Evolutionary conservation across 2,797 vertebrate species (phyloP).

Genomic region (Crypturellus tataupa): DNA sequence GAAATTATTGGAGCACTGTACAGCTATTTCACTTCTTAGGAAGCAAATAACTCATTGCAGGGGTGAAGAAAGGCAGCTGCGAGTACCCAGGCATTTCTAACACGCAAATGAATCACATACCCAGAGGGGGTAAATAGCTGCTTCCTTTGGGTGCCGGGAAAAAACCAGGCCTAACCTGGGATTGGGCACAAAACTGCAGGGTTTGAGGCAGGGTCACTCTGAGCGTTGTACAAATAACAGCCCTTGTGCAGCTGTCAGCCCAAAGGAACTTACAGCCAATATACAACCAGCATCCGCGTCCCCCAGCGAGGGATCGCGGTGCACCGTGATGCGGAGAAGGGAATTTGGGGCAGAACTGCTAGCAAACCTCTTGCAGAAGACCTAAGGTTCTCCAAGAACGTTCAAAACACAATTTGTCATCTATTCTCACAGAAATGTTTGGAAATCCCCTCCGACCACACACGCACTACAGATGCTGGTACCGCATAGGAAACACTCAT

Average conservation of each 20-base stretch:
- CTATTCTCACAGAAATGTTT: not conserved
- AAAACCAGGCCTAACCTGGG: not conserved
- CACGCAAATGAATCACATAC: fast-evolving
- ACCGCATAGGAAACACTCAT: not conserved
- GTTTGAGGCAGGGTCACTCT: not conserved
- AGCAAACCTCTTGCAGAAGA: not conserved
- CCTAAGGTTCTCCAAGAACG: not conserved
- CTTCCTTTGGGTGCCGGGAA: not conserved
- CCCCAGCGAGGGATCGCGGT: not conserved
- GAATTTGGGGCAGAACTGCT: not conserved
- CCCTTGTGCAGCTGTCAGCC: not conserved
- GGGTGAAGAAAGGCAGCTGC: not conserved
- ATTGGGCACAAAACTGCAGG: not conserved
- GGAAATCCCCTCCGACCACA: not conserved
- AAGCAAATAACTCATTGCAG: not conserved
- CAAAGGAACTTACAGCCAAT: not conserved
- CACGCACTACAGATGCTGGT: not conserved
- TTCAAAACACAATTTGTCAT: not conserved
- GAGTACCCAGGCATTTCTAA: not conserved
- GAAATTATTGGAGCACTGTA: not conserved
- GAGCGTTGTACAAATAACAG: not conserved
- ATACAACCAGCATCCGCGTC: not conserved
- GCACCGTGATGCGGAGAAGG: not conserved
- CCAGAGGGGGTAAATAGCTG: not conserved
- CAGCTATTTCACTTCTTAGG: not conserved